phyloP scores from a whole-genome alignment of 2,888 invertebrate genomes.

The Pharmacophagus antenor region DNA sequence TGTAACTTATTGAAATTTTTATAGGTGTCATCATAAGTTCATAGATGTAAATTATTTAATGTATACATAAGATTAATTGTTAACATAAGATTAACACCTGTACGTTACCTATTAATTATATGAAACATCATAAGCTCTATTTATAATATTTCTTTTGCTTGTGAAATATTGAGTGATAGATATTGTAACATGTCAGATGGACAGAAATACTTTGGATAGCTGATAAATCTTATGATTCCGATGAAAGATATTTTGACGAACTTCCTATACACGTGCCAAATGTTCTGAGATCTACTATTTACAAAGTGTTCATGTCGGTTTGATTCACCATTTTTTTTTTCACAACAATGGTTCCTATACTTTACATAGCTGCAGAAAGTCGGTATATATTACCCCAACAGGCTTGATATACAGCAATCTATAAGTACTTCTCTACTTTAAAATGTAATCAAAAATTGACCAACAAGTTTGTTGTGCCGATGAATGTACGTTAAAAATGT shows the following conservation, averaged over 20 bases:
- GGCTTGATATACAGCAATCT: neutral
- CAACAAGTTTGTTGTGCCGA: neutral
- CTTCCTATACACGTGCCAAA: conserved; percentile 30
- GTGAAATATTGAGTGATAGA: conserved; percentile 3
- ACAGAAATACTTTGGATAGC: neutral
- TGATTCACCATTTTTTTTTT: conserved; percentile 2
- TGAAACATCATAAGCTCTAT: neutral
- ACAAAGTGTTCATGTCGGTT: neutral
- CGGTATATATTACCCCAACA: neutral
- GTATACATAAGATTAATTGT: too few relatives aligned
- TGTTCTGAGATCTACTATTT: conserved; percentile 19
- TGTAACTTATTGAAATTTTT: too few relatives aligned
- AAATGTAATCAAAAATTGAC: too few relatives aligned
- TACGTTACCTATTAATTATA: conserved; percentile 26
- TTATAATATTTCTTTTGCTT: conserved; percentile 3
- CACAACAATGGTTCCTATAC: neutral
- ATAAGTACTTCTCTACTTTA: neutral
- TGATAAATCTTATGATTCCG: neutral
- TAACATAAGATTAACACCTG: conserved; percentile 11
- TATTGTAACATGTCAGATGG: conserved; percentile 3
- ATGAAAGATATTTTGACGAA: neutral
- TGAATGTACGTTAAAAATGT: neutral
- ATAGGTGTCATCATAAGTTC: conserved; percentile 1
- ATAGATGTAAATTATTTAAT: conserved; percentile 15
- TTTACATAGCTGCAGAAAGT: neutral